Percentiles rank a stretch among this genome's conserved stretches.
These are phyloP conservation scores for Neelides folsomi DNA, from an alignment of 2,888 invertebrate species.

Conservation along the genomic window DNA sequence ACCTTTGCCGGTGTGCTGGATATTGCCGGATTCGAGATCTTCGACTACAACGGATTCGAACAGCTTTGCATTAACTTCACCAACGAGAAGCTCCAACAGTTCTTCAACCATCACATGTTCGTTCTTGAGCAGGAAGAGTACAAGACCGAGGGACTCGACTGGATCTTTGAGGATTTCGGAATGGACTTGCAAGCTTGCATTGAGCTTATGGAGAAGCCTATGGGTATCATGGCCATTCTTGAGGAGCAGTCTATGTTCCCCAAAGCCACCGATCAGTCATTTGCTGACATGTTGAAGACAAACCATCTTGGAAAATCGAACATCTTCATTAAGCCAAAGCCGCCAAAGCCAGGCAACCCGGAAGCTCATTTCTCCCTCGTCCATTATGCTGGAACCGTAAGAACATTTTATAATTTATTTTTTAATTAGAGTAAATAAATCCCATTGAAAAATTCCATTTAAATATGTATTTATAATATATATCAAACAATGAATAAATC, in stretches of 20 bases:
- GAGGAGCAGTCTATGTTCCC: constrained; percentile 99
- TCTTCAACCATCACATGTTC: constrained; percentile 98
- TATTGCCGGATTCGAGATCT: constrained; percentile 99
- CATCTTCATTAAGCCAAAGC: constrained; percentile 90
- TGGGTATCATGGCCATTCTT: constrained; percentile 99
- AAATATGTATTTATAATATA: too few relatives aligned
- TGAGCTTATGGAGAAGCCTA: constrained; percentile 93
- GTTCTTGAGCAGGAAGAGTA: constrained; percentile 95
- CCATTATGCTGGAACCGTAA: constrained; percentile 47
- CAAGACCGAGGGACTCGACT: constrained; percentile 83
- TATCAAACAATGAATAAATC: too few relatives aligned
- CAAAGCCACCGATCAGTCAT: constrained; percentile 96
- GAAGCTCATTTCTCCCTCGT: constrained; percentile 46
- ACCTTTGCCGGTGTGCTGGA: constrained; percentile 93
- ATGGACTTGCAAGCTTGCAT: constrained; percentile 93
- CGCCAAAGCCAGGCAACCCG: constrained; percentile 75
- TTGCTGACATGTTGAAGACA: constrained; percentile 95
- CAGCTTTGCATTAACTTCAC: constrained; percentile 98
- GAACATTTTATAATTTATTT: constrained; percentile 13
- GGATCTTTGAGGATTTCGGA: constrained; percentile 95
- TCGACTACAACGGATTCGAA: constrained; percentile 97
- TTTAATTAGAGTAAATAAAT: neutral
- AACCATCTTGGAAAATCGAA: constrained; percentile 98
- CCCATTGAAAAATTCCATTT: neutral
- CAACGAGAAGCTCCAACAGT: constrained; percentile 93